Base-by-base conservation (phyloP, 1,140 invertebrate genomes). In the Bombyx mandarina region DNA sequence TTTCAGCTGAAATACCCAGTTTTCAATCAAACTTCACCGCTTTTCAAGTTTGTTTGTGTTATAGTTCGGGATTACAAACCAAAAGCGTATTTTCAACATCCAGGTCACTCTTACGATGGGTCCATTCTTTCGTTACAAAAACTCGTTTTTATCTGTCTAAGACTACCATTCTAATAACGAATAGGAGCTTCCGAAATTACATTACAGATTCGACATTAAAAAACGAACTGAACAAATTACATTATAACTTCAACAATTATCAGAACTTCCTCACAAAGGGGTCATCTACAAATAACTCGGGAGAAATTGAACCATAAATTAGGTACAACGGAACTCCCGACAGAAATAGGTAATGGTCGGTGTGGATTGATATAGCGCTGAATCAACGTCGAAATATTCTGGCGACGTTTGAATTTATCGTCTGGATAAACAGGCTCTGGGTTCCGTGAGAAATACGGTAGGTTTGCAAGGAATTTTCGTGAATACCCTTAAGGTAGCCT, bases 21-120 rank as follows among this genome's bases (percentile, higher is more conserved):
- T 79, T 65, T 72, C 72, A 75, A 79, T 77, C 69, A 73, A 79
- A 79, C 71, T 79, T 79, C 54, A 58, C 60, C 69, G 60, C 54
- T 63, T 64, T 47, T 58, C 52, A 60, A 64, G 61, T 61, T 62
- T 61, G 35, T 66, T 61, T 49, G 22, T 9, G 12, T 49, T 49
- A 22, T 49, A 49, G 48, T 49, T 49, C 3, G 48, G 26, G 26
- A 35, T 35, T 35, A 35, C 26, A 35, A 5, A 35, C 26, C 2
- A 35, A 35, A 35, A 35, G 26, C 26, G 26, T 35, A 35, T 35
- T 35, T 35, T 35, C 26, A 35, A 35, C 4, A 35, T 35, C 26
- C 26, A 35, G 26, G 26, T 35, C 26, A 35, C 12, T 18, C 12
- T 18, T 18, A 18, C 12, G 12, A 18, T 18, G 12, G 12, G 12